Evolutionary conservation across 2,113 vertebrate species (phyloP).

Genomic region (Aspidoscelis tigris): DNA sequence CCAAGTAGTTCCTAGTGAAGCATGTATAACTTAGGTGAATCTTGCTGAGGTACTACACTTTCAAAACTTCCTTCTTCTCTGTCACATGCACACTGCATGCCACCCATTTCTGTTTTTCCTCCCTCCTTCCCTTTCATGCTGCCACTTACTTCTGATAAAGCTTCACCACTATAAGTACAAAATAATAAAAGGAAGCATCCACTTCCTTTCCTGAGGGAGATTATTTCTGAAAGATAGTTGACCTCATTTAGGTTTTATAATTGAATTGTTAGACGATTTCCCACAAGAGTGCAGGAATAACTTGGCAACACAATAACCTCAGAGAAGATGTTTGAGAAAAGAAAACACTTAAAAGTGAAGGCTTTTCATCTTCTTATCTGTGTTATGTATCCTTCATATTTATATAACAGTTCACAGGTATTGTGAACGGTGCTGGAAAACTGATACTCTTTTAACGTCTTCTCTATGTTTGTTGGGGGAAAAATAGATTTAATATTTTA

Average conservation of each 20-base stretch:
- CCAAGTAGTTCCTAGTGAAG: too few relatives aligned
- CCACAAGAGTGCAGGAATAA: slow-evolving; percentile 6
- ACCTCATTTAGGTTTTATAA: slow-evolving; percentile 20
- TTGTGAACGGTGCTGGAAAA: slow-evolving; percentile 9
- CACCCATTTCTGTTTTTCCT: background rate
- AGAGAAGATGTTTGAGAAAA: slow-evolving; percentile 12
- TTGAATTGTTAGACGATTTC: slow-evolving; percentile 16
- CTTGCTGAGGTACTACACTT: too few relatives aligned
- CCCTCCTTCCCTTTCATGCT: too few relatives aligned
- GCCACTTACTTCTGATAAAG: background rate
- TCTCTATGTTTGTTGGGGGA: background rate
- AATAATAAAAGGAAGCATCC: background rate
- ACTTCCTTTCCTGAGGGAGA: background rate
- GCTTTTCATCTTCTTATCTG: background rate
- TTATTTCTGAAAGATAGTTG: slow-evolving; percentile 12
- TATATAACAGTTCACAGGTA: slow-evolving; percentile 27
- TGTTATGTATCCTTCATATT: slow-evolving; percentile 22
- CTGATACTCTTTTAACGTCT: background rate
- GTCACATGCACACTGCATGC: background rate
- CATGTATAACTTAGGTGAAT: too few relatives aligned
- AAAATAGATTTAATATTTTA: background rate
- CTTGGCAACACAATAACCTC: slow-evolving; percentile 8
- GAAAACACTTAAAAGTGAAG: slow-evolving; percentile 1
- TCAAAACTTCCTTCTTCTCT: too few relatives aligned
- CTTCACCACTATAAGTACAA: background rate